Percentiles rank a stretch among this genome's conserved stretches.
Evolutionary conservation across 2,797 vertebrate genomes (phyloP).

Genomic region (Micromesistius poutassou): DNA sequence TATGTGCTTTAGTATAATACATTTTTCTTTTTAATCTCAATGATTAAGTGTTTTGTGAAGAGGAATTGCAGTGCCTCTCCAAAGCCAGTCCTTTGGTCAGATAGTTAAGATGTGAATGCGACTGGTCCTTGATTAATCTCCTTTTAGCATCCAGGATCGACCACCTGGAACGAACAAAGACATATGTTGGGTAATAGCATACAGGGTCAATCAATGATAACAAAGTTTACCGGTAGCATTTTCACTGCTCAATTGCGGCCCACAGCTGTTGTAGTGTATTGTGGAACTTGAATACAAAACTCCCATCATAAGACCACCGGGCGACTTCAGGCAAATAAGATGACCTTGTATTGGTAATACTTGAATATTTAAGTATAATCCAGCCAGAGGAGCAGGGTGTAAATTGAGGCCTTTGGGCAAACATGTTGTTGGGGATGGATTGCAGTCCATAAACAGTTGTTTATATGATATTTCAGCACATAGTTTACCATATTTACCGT

Average conservation of each 20-base stretch:
- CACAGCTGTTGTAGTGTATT: background rate
- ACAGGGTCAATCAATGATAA: conserved; percentile 7
- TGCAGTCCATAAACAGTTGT: background rate
- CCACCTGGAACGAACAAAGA: conserved; percentile 58
- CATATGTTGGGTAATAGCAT: conserved; percentile 32
- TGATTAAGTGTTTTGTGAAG: conserved; percentile 43
- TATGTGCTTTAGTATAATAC: conserved; percentile 79
- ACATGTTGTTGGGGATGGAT: background rate
- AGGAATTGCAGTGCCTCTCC: conserved; percentile 44
- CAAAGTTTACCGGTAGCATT: background rate
- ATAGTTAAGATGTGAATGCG: conserved; percentile 54
- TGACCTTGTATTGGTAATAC: background rate
- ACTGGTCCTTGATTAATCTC: conserved; percentile 8
- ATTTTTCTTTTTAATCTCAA: conserved; percentile 48
- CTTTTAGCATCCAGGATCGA: conserved; percentile 40
- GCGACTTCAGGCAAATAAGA: background rate
- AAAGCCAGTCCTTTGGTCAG: conserved; percentile 21
- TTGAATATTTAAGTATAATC: background rate
- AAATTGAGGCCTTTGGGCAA: background rate
- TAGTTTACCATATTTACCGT: conserved; percentile 54
- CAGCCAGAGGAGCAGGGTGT: background rate
- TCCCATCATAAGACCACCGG: background rate
- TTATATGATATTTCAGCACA: conserved; percentile 3
- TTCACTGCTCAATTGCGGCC: background rate
- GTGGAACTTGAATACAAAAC: background rate